Evolutionary conservation across 2,113 vertebrate species (phyloP).

Genomic region (Odocoileus virginianus): DNA sequence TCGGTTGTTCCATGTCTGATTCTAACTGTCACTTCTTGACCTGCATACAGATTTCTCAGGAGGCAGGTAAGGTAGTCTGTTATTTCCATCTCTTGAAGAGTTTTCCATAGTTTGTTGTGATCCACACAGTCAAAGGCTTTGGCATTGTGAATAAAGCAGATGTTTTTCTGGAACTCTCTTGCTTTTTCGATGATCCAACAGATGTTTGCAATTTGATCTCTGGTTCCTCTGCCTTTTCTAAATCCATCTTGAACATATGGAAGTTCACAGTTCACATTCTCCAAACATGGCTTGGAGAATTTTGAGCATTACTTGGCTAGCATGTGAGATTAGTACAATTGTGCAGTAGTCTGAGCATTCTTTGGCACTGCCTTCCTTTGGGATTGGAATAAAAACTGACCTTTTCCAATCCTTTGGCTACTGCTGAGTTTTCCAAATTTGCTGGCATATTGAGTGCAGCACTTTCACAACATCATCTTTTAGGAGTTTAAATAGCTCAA

Average conservation of each 20-base stretch:
- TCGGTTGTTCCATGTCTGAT: background rate
- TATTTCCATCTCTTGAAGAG: background rate
- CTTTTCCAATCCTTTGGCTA: background rate
- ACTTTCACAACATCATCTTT: background rate
- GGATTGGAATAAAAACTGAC: background rate
- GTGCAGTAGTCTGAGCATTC: background rate
- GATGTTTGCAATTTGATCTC: background rate
- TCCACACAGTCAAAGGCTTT: background rate
- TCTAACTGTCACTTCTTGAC: background rate
- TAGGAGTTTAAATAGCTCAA: background rate
- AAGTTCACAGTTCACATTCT: background rate
- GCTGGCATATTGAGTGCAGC: background rate
- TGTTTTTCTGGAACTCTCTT: background rate
- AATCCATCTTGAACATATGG: background rate
- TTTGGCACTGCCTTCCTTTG: background rate
- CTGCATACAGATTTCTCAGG: background rate
- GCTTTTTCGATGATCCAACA: background rate
- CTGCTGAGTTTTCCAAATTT: background rate
- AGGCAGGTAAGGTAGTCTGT: background rate
- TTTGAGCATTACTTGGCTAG: background rate
- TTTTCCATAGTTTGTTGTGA: background rate
- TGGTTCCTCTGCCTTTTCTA: background rate
- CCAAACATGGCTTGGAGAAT: background rate
- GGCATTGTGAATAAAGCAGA: background rate
- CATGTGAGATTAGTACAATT: background rate